phyloP scores from a whole-genome alignment of 2,797 vertebrate genomes.

The Cyclura pinguis region DNA sequence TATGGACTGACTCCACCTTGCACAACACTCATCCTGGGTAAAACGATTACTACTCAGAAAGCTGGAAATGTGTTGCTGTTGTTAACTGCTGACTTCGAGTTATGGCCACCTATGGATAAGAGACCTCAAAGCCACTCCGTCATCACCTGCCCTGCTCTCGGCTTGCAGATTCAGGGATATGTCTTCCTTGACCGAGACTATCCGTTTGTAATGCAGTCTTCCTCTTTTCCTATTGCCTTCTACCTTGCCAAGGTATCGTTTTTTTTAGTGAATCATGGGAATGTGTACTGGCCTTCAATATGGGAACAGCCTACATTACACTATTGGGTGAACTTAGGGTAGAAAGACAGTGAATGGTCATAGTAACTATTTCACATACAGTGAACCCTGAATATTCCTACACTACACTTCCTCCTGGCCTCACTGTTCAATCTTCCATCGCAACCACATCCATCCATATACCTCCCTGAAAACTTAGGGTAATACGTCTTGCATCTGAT shows the following conservation, averaged over 20 bases:
- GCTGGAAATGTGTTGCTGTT: not conserved
- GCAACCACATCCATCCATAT: not conserved
- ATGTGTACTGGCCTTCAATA: not conserved
- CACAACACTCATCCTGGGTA: not conserved
- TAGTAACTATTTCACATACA: not conserved
- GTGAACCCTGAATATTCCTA: not conserved
- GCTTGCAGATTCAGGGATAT: no score
- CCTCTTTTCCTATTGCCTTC: no score
- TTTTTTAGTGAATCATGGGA: no score
- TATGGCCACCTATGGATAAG: no score
- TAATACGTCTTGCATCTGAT: not conserved
- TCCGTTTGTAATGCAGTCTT: no score
- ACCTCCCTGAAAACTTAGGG: not conserved
- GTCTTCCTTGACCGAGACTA: no score
- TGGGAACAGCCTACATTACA: not conserved
- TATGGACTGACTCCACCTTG: not conserved
- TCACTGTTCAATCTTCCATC: not conserved
- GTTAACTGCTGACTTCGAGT: no score
- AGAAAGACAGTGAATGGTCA: not conserved
- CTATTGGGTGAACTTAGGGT: not conserved
- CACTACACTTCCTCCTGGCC: not conserved
- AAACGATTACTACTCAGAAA: not conserved
- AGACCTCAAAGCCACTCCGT: no score
- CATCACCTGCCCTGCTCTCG: no score
- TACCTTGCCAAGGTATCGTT: no score